Evolutionary conservation across 2,797 vertebrate genomes (phyloP).

Genomic region (Knipowitschia caucasica): DNA sequence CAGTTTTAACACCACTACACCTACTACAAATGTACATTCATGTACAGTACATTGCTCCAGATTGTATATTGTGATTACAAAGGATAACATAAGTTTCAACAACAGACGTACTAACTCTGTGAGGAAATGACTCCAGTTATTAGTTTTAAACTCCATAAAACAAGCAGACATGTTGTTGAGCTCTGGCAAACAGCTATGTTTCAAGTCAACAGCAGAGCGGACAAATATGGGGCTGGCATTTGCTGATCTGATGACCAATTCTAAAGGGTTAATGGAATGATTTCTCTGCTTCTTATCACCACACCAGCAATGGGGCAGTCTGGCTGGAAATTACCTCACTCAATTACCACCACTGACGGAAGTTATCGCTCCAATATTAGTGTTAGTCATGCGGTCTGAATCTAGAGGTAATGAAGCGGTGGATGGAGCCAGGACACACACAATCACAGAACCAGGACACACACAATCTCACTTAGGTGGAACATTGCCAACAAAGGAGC

Average conservation of each 20-base stretch:
- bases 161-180: background rate
- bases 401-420: slow-evolving; percentile 47
- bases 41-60: too few species aligned
- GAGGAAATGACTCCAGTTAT: background rate
- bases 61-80: background rate
- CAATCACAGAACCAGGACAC: slow-evolving; percentile 11
- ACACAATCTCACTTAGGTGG: slow-evolving; percentile 2
- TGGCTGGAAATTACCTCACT: slow-evolving; percentile 61
- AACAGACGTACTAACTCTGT: background rate
- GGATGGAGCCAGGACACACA: slow-evolving; percentile 15
- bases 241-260: slow-evolving; percentile 58
- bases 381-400: slow-evolving; percentile 60
- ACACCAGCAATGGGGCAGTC: slow-evolving; percentile 52
- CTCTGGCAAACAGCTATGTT: slow-evolving; percentile 7
- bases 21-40: too few species aligned
- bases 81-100: background rate
- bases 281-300: slow-evolving; percentile 56
- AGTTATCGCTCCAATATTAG: slow-evolving; percentile 65
- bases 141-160: background rate
- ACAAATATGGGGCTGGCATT: slow-evolving; percentile 40
- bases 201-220: slow-evolving; percentile 29
- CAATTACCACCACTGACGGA: slow-evolving; percentile 61
- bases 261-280: slow-evolving; percentile 45
- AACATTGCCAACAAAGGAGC: background rate
- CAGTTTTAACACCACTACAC: too few species aligned